phyloP scores from a whole-genome alignment of 1,140 invertebrate genomes.

The Hypsibius dujardini region DNA sequence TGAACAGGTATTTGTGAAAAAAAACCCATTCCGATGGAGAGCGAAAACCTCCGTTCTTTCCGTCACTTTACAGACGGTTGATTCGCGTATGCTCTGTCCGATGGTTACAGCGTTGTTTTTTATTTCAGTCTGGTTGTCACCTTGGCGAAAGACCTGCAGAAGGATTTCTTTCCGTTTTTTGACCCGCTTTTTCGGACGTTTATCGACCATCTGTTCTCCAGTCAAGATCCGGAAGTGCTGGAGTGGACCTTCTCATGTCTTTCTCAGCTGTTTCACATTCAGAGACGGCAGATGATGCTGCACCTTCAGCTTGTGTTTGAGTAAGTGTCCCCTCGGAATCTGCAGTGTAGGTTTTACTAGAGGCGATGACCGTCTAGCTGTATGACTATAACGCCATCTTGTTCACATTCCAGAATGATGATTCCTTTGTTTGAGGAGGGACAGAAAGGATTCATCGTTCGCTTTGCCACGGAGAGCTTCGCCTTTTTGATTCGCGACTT shows the following conservation, averaged over 20 bases:
- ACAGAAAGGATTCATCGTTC: slow-evolving; percentile 56
- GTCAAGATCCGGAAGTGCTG: slow-evolving; percentile 57
- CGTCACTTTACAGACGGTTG: too few species aligned
- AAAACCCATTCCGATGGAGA: too few species aligned
- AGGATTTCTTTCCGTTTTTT: slow-evolving; percentile 68
- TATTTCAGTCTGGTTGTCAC: slow-evolving; percentile 57
- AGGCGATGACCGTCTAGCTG: too few species aligned
- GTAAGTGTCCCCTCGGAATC: slow-evolving; percentile 19
- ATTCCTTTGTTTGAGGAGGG: slow-evolving; percentile 51
- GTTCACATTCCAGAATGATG: too few species aligned
- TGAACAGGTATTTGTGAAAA: too few species aligned
- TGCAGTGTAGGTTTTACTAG: too few species aligned
- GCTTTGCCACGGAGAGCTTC: slow-evolving; percentile 81
- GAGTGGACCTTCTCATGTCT: slow-evolving; percentile 63
- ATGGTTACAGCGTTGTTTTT: too few species aligned
- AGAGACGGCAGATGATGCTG: slow-evolving; percentile 46
- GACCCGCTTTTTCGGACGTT: slow-evolving; percentile 44
- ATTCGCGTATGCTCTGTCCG: too few species aligned
- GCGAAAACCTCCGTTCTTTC: too few species aligned
- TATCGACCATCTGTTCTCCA: slow-evolving; percentile 52
- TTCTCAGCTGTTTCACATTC: slow-evolving; percentile 69
- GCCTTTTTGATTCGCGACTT: slow-evolving; percentile 55
- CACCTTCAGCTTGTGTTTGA: slow-evolving; percentile 39
- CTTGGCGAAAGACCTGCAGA: slow-evolving; percentile 59
- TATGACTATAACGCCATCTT: too few species aligned